Evolutionary conservation across 2,888 invertebrate species (phyloP).

Genomic region (Sesia apiformis): DNA sequence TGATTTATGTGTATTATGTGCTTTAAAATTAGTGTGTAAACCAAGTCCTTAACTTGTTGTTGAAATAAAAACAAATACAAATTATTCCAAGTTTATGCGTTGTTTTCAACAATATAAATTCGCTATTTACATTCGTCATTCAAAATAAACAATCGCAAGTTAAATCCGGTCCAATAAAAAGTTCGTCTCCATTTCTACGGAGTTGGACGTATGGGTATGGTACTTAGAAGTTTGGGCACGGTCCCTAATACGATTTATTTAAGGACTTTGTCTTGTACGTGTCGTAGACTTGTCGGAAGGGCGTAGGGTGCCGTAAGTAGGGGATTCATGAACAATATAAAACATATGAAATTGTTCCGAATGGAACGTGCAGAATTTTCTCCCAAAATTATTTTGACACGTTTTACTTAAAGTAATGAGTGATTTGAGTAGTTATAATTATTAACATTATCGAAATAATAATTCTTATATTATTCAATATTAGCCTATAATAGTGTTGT

Average conservation of each 20-base stretch:
- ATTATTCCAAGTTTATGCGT: no score
- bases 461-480: no score
- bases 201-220: not conserved
- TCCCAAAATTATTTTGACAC: no score
- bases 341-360: not conserved
- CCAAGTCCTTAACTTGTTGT: no score
- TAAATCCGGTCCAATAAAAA: conserved; percentile 7
- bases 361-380: no score
- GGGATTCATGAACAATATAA: not conserved
- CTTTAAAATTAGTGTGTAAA: no score
- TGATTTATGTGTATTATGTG: no score
- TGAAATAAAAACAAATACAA: no score
- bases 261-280: conserved; percentile 7
- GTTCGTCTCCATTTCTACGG: conserved; percentile 1
- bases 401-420: no score
- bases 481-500: no score
- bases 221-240: conserved; percentile 1
- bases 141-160: conserved; percentile 5
- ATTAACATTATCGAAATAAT: no score
- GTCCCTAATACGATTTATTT: conserved; percentile 8
- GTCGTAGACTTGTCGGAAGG: conserved; percentile 1
- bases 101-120: not conserved
- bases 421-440: no score
- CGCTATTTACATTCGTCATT: not conserved
- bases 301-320: not conserved